Conservation (phyloP, 2,797 vertebrate genomes). For the Pseudochirops corinnae region DNA sequence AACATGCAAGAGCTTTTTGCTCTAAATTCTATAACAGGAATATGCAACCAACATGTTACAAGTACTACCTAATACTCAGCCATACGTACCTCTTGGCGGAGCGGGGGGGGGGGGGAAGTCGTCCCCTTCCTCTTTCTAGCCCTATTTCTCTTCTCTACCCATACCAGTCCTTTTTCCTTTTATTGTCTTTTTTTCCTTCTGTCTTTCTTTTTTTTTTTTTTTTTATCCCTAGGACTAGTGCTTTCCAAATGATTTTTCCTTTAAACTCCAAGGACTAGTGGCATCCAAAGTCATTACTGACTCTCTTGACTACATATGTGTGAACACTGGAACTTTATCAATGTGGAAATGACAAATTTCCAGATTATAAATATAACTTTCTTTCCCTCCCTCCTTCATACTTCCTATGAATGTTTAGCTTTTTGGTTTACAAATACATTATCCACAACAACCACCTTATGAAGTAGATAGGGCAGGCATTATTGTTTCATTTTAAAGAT, state of each 20-base stretch:
- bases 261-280: neutral
- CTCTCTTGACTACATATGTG: neutral
- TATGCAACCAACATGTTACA: neutral
- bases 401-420: neutral
- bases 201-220: no score
- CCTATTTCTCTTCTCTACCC: neutral
- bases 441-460: neutral
- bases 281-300: neutral
- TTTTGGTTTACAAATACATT: neutral
- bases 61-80: neutral
- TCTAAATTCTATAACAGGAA: neutral
- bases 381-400: neutral
- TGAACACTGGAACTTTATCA: neutral
- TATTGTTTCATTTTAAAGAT: neutral
- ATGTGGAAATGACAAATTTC: neutral
- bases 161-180: neutral
- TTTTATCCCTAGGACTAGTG: neutral
- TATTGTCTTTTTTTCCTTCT: neutral
- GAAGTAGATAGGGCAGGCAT: neutral
- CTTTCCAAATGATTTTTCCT: neutral
- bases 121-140: neutral
- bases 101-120: no score
- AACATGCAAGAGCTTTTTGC: conserved; percentile 34
- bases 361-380: neutral
- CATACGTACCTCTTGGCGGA: neutral